Evolutionary conservation across 2,888 invertebrate genomes (phyloP), one percentile per base, ranked within the genome.

Genomic region (Drosophila meridiana): DNA sequence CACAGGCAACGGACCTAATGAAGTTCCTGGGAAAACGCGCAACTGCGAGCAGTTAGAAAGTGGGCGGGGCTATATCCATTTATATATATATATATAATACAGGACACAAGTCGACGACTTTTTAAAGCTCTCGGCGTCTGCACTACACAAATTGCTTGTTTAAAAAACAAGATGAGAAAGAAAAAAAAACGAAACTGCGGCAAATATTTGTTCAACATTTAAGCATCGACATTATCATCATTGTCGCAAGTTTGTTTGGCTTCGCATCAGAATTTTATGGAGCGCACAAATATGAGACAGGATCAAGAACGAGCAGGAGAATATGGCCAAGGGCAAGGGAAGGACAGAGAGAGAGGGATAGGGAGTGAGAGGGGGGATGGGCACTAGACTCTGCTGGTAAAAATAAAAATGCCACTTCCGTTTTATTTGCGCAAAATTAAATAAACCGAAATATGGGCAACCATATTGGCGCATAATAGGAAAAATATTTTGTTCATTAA

Each of bases 351-450:
- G 11, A 0, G n/a, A 8, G 40, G 32, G 13, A 38, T 7, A n/a
- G 30, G 38, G 20, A n/a, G 5, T 2, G n/a, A 13, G 9, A 13
- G 3, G 28, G 28, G 36, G 14, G 0, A 30, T 4, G 43, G 45
- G 67, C 43, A 58, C 69, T 58, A 79, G 70, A 73, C 65, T 36
- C 58, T 36, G 73, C 69, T 74, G 75, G 63, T 67, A 79, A 81
- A 76, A 88, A 87, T 88, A 87, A 89, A 87, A 90, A 84, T 75
- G 87, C 89, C 87, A 89, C 87, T 88, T 88, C 87, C 89, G 82
- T 90, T 89, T 88, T 90, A 89, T 89, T 89, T 89, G 90, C 90
- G 73, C 91, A 84, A 89, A 91, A 90, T 89, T 89, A 91, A 91
- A 89, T 90, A 89, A 90, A 88, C 90, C 89, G 84, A 90, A 90